phyloP scores from a whole-genome alignment of 2,797 vertebrate species.

The Microctenopoma lineatum region DNA sequence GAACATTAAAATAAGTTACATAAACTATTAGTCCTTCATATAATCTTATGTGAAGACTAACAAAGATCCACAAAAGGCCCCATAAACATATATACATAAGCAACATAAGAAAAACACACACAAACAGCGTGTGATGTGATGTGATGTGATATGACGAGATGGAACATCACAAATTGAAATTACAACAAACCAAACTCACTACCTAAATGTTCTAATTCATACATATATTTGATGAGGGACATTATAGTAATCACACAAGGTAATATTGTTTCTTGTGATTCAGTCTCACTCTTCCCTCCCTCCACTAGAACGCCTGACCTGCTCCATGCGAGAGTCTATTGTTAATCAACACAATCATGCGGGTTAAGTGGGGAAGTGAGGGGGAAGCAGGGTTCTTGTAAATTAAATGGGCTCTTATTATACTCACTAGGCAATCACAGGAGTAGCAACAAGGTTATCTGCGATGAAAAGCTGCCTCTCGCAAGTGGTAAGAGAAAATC shows the following conservation, averaged over 20 bases:
- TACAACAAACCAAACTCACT: too few relatives aligned
- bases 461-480: constrained; percentile 31
- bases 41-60: too few relatives aligned
- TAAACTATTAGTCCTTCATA: too few relatives aligned
- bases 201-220: too few relatives aligned
- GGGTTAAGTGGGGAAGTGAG: constrained; percentile 37
- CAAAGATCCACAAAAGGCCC: too few relatives aligned
- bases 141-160: not conserved
- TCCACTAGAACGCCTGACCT: not conserved
- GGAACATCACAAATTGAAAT: too few relatives aligned
- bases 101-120: not conserved
- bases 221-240: too few relatives aligned
- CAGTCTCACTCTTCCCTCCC: not conserved
- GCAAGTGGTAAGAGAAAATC: constrained; percentile 26
- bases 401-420: constrained; percentile 50
- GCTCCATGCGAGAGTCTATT: constrained; percentile 32
- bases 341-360: constrained; percentile 71
- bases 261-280: too few relatives aligned
- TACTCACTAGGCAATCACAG: constrained; percentile 47
- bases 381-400: constrained; percentile 43
- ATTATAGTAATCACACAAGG: too few relatives aligned
- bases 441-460: constrained; percentile 34
- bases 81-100: too few relatives aligned
- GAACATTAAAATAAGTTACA: too few relatives aligned
- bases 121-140: not conserved